A percentile compares a stretch with the other conserved stretches of the same genome.
These are phyloP conservation scores for Archips crataeganus DNA, from an alignment of 2,888 invertebrate species.

Conservation along the genomic window DNA sequence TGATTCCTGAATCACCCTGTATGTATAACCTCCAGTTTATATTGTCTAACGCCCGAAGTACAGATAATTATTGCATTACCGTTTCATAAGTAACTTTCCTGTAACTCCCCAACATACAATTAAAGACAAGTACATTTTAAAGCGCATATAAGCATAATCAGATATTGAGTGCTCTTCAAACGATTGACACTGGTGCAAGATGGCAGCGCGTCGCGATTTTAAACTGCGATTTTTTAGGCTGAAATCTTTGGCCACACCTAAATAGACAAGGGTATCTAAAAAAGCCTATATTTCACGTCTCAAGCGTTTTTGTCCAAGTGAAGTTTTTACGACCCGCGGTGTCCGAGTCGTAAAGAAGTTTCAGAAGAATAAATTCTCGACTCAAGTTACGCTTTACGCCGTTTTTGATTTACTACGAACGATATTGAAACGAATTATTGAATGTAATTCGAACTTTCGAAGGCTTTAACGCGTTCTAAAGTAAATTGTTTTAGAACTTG, in stretches of 20 bases:
- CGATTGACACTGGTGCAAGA: background rate
- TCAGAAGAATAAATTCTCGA: slow-evolving; percentile 18
- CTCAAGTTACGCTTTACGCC: slow-evolving; percentile 35
- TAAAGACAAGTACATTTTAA: background rate
- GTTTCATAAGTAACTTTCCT: background rate
- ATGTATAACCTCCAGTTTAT: no score
- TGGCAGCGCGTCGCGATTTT: background rate
- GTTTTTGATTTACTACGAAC: slow-evolving; percentile 36
- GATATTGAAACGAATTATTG: slow-evolving; percentile 26
- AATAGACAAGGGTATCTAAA: background rate
- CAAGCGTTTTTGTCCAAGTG: slow-evolving; percentile 3
- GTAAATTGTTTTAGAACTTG: no score
- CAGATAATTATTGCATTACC: no score
- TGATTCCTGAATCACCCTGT: no score
- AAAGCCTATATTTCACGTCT: background rate
- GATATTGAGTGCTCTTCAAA: background rate
- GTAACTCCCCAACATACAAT: background rate
- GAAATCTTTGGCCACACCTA: no score
- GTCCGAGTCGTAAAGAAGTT: slow-evolving; percentile 36
- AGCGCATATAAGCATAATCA: background rate
- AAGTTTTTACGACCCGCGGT: slow-evolving; percentile 27
- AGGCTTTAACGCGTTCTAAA: background rate
- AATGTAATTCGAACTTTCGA: slow-evolving; percentile 13
- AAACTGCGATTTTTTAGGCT: background rate
- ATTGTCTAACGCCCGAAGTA: no score